Conservation (phyloP, 2,797 vertebrate genomes). For the Monodelphis domestica region DNA sequence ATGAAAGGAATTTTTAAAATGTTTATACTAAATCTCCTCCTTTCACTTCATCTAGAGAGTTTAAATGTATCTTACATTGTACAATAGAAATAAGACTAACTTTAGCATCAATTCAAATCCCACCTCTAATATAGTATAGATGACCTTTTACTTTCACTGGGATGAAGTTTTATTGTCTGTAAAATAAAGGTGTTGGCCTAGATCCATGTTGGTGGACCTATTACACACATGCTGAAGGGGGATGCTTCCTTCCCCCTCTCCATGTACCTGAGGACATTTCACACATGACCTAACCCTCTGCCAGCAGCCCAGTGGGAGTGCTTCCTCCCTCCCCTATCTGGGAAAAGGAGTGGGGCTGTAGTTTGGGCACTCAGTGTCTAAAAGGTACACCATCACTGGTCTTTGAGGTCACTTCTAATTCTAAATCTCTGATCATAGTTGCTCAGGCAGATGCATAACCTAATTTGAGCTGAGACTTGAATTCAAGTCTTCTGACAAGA, state of each 20-base stretch:
- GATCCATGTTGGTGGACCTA: too few relatives aligned
- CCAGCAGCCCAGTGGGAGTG: too few relatives aligned
- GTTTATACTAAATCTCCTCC: neutral
- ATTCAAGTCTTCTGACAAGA: neutral
- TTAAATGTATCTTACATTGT: neutral
- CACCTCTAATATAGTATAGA: neutral
- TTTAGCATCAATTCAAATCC: neutral
- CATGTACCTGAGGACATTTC: too few relatives aligned
- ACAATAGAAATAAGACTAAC: neutral
- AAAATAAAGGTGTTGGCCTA: neutral
- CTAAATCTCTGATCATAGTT: neutral
- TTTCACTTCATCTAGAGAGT: too few relatives aligned
- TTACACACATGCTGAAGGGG: too few relatives aligned
- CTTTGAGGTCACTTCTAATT: neutral
- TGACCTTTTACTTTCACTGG: neutral
- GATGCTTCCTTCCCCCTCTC: too few relatives aligned
- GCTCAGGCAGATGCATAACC: neutral
- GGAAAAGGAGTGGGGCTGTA: too few relatives aligned
- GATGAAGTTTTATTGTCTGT: neutral
- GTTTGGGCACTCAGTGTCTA: too few relatives aligned
- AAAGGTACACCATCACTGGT: too few relatives aligned
- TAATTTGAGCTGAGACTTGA: neutral
- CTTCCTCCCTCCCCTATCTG: too few relatives aligned
- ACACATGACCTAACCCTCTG: too few relatives aligned
- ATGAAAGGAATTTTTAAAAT: neutral